phyloP scores from a whole-genome alignment of 2,888 invertebrate species.

The Agrypnus murinus region DNA sequence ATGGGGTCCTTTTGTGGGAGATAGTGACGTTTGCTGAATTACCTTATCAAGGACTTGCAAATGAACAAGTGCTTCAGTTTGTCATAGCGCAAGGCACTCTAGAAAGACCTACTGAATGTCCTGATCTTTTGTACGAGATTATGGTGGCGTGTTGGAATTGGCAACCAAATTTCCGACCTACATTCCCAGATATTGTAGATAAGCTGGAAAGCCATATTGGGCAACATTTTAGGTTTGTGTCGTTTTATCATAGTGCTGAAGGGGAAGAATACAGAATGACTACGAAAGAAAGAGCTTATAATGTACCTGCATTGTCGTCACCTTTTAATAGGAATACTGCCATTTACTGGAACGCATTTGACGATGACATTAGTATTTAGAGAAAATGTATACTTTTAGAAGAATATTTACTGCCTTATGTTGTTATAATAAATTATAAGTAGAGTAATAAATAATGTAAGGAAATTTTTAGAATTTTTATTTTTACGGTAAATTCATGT shows the following conservation, averaged over 20 bases:
- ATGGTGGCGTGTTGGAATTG: slow-evolving; percentile 82
- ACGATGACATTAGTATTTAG: slow-evolving; percentile 63
- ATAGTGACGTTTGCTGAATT: slow-evolving; percentile 84
- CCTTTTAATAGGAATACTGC: slow-evolving; percentile 36
- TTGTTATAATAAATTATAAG: background rate
- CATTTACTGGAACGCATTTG: slow-evolving; percentile 61
- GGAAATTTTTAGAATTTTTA: no score
- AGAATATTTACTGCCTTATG: background rate
- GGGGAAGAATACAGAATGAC: slow-evolving; percentile 72
- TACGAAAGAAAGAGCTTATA: slow-evolving; percentile 58
- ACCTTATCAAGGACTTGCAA: slow-evolving; percentile 81
- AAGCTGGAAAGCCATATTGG: slow-evolving; percentile 75
- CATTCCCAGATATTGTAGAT: slow-evolving; percentile 77
- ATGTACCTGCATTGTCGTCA: slow-evolving; percentile 60
- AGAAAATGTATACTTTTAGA: no score
- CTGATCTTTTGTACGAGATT: slow-evolving; percentile 77
- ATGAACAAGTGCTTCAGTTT: slow-evolving; percentile 77
- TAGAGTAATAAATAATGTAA: no score
- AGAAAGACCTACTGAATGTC: slow-evolving; percentile 78
- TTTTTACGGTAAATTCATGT: no score
- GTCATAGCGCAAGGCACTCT: slow-evolving; percentile 76
- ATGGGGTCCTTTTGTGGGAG: slow-evolving; percentile 85
- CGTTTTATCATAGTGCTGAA: slow-evolving; percentile 78
- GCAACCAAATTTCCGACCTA: slow-evolving; percentile 77
- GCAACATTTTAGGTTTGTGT: slow-evolving; percentile 75